A percentile compares a stretch with the other conserved stretches of the same genome.
These are phyloP conservation scores for Sinocyclocheilus anshuiensis DNA, from an alignment of 2,113 vertebrate species.

Conservation along the genomic window DNA sequence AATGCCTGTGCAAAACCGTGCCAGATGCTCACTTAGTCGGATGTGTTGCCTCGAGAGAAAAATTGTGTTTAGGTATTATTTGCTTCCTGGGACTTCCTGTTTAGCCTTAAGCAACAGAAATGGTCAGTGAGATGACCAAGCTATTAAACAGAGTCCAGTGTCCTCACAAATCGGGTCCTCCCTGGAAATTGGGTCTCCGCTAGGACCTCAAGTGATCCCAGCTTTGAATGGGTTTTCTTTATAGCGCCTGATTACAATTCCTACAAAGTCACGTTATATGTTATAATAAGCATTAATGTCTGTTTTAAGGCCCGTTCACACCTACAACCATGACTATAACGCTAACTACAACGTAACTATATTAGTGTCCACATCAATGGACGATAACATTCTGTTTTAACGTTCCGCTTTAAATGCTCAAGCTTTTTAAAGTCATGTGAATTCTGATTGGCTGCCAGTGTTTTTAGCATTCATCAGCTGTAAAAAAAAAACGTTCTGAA, in stretches of 20 bases:
- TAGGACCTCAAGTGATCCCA: neutral
- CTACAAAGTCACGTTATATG: neutral
- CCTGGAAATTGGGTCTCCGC: neutral
- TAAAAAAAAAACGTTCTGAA: too few species aligned
- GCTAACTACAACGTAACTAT: too few species aligned
- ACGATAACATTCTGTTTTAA: too few species aligned
- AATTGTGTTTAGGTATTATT: constrained; percentile 75
- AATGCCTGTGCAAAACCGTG: constrained; percentile 56
- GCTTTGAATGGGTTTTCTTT: neutral
- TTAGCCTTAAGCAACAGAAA: constrained; percentile 64
- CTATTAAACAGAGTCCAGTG: constrained; percentile 1
- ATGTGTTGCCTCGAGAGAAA: constrained; percentile 70
- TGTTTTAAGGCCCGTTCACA: too few species aligned
- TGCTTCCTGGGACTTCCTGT: constrained; percentile 72
- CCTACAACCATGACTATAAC: too few species aligned
- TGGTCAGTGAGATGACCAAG: constrained; percentile 30
- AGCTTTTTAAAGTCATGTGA: too few species aligned
- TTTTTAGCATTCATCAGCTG: too few species aligned
- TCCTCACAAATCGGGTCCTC: neutral
- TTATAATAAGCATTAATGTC: too few species aligned
- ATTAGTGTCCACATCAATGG: too few species aligned
- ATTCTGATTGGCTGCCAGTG: too few species aligned
- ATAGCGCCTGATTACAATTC: neutral
- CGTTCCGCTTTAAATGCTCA: too few species aligned
- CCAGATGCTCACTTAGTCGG: constrained; percentile 70